Percentiles rank a stretch among this genome's conserved stretches.
phyloP scores from a whole-genome alignment of 1,140 invertebrate species.

The Diabrotica virgifera region DNA sequence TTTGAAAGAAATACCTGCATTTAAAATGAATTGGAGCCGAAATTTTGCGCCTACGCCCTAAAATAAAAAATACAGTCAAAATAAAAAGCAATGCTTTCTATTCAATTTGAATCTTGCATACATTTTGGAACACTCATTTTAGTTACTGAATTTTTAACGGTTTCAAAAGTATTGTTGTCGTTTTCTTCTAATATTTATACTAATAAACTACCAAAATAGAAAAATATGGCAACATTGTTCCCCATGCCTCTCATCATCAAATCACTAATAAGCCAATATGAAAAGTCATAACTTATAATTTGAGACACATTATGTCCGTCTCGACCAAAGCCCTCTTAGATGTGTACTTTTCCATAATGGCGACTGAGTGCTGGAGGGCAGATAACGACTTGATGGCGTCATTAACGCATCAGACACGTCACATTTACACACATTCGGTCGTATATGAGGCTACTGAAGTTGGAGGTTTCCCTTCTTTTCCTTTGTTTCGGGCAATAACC shows the following conservation, averaged over 20 bases:
- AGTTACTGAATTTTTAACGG: too few species aligned
- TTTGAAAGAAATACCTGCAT: too few species aligned
- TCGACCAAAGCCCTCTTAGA: conserved; percentile 29
- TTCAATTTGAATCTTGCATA: too few species aligned
- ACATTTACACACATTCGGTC: conserved; percentile 17
- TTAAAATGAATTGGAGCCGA: too few species aligned
- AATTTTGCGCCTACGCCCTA: too few species aligned
- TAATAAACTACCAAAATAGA: too few species aligned
- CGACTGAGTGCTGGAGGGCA: conserved; percentile 30
- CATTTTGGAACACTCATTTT: too few species aligned
- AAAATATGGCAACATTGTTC: not conserved
- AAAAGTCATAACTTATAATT: conserved; percentile 42
- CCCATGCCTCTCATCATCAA: not conserved
- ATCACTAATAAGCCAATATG: conserved; percentile 38
- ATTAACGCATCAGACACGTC: conserved; percentile 26
- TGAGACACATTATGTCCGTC: conserved; percentile 35
- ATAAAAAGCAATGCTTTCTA: too few species aligned
- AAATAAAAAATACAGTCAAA: too few species aligned
- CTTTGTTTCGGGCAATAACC: conserved; percentile 15
- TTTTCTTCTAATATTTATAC: too few species aligned
- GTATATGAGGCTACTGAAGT: conserved; percentile 1
- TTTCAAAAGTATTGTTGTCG: too few species aligned
- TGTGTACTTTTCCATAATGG: conserved; percentile 31
- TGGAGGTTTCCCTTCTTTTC: not conserved
- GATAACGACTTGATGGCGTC: conserved; percentile 33